These are phyloP conservation scores for Macrosteles quadrilineatus DNA, from an alignment of 1,140 invertebrate species.

Conservation along the genomic window DNA sequence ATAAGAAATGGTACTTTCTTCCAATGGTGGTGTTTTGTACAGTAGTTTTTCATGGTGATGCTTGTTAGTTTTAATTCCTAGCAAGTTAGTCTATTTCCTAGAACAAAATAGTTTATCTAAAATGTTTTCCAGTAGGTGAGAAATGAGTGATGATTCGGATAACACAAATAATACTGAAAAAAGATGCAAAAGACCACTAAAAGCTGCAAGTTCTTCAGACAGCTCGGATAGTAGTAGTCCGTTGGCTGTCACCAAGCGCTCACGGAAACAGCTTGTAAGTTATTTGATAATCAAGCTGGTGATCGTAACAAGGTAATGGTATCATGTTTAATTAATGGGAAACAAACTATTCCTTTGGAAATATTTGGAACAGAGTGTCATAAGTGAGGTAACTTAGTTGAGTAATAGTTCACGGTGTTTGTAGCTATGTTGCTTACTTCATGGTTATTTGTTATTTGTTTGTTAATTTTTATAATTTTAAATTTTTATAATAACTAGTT, in stretches of 20 bases:
- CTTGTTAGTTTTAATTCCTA: neutral
- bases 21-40: too few species aligned
- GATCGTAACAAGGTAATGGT: neutral
- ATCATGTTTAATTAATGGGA: neutral
- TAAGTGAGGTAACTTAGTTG: too few species aligned
- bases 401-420: too few species aligned
- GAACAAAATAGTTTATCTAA: constrained; percentile 7
- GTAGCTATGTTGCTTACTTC: too few species aligned
- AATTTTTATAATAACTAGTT: too few species aligned
- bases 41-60: too few species aligned
- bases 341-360: neutral
- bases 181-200: constrained; percentile 22
- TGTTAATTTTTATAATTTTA: too few species aligned
- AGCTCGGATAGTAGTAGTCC: constrained; percentile 16
- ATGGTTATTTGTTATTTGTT: too few species aligned
- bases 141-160: constrained; percentile 28
- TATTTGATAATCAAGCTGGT: neutral
- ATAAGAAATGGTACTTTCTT: too few species aligned
- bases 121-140: constrained; percentile 28
- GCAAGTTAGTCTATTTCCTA: neutral
- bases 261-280: constrained; percentile 27
- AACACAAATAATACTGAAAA: constrained; percentile 3
- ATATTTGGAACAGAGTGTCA: too few species aligned
- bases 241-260: neutral
- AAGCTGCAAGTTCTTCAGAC: constrained; percentile 13